phyloP scores from a whole-genome alignment of 2,113 vertebrate species.

The Oncorhynchus clarkii region DNA sequence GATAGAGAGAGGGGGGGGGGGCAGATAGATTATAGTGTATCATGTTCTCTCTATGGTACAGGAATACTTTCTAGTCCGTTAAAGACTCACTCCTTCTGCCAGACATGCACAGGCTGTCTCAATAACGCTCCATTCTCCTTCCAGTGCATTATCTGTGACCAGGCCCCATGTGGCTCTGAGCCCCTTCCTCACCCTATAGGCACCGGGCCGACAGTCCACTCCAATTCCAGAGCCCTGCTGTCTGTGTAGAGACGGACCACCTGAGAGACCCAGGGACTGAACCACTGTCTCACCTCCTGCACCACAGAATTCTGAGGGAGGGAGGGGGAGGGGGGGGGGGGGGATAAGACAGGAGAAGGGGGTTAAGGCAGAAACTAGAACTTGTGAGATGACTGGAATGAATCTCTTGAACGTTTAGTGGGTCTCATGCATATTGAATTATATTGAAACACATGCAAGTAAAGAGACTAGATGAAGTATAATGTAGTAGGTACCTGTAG shows the following conservation, averaged over 20 bases:
- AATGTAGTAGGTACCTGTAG: constrained; percentile 44
- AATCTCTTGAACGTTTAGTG: no score
- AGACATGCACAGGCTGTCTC: not conserved
- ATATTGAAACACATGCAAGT: not conserved
- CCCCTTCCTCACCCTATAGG: constrained; percentile 75
- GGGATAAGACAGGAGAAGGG: no score
- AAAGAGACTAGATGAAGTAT: not conserved
- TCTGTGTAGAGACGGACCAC: constrained; percentile 81
- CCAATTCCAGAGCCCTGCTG: constrained; percentile 83
- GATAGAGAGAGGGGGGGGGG: no score
- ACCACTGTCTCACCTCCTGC: constrained; percentile 87
- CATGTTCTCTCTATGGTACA: no score
- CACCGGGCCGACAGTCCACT: constrained; percentile 90
- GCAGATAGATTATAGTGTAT: no score
- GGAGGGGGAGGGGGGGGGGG: no score
- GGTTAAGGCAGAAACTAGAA: not conserved
- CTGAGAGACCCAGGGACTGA: constrained; percentile 88
- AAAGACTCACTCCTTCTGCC: not conserved
- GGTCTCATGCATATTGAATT: no score
- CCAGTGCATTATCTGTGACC: not conserved
- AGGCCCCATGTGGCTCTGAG: not conserved
- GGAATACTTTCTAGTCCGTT: not conserved
- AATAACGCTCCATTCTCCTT: not conserved
- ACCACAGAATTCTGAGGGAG: constrained; percentile 58
- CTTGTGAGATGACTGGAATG: not conserved